Base-by-base conservation (phyloP, 2,888 invertebrate genomes). In the Bembecia ichneumoniformis region DNA sequence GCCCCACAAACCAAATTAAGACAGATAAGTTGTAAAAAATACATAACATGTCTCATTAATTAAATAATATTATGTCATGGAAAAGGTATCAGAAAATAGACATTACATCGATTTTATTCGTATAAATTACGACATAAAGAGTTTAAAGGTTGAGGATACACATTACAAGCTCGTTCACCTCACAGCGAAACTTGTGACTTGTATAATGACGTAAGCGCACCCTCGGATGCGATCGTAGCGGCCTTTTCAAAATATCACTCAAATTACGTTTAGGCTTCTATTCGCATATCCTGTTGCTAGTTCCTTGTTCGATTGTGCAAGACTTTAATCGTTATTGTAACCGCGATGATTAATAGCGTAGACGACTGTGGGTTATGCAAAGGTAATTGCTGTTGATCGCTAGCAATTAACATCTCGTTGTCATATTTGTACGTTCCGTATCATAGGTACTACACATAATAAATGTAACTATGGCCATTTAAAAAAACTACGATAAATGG, bases 131-230 rank as follows among this genome's bases (percentile, higher is more conserved):
- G 40, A 40, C 59, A 58, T 57, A 71, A 44, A 43, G 36, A 47
- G 73, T 76, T 72, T 70, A 80, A 83, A 82, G 82, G 80, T 83
- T 80, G 80, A 81, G 76, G 79, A 78, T 80, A 58, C 56, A 49
- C 58, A 28, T 2, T 2, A 28, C 28, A 28, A 28, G 63, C 63
- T 56, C 60, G 71, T 66, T 75, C 69, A 69, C 68, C 72, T 76
- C 63, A 65, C 64, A 64, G 66, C 62, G 58, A 51, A 59, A 51
- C 55, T 57, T 54, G 53, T 52, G 60, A 68, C 67, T 58, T 48
- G 35, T 59, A 47, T 44, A 48, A 66, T 82, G 79, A 82, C 78
- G 81, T 80, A 77, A 81, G 60, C 55, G 54, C 14, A 35, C 45
- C 17, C 36, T 28, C 51, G 45, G 53, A 63, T 64, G 62, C 55